These are phyloP conservation scores for Coelopa frigida DNA, from an alignment of 1,140 invertebrate genomes.

Conservation along the genomic window DNA sequence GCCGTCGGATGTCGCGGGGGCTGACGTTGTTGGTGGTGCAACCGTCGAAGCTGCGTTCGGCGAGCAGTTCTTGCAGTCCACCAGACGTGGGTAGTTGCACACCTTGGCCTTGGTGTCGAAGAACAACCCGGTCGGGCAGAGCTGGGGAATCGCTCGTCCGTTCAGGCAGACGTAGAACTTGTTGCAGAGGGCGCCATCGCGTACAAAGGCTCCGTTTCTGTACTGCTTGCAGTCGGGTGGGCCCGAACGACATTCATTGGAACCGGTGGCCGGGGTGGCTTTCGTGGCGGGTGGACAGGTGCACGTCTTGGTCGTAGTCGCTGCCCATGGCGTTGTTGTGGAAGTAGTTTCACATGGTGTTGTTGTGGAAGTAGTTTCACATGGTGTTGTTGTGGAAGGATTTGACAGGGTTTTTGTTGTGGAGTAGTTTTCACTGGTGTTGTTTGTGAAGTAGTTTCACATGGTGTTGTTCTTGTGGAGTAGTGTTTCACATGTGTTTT, in stretches of 20 bases:
- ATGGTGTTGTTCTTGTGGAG: neutral
- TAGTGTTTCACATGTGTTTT: neutral
- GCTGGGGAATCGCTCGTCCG: neutral
- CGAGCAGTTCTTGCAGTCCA: slow-evolving; percentile 1
- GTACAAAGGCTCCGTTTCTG: neutral
- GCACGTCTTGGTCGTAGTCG: neutral
- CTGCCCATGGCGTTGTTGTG: neutral
- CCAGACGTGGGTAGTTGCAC: slow-evolving; percentile 1
- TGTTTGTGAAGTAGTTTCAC: neutral
- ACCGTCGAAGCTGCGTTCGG: neutral
- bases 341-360: neutral
- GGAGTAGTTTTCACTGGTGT: neutral
- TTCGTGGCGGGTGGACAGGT: neutral
- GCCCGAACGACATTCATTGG: neutral
- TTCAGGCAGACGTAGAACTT: slow-evolving; percentile 4
- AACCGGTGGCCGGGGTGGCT: neutral
- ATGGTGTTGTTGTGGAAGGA: neutral
- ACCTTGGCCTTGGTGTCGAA: slow-evolving; percentile 4
- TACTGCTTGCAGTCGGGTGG: neutral
- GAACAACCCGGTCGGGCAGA: neutral
- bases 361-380: neutral
- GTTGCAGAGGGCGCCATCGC: neutral
- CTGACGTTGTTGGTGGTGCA: neutral
- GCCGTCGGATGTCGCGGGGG: too few species aligned
- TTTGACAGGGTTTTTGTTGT: neutral